Base-by-base conservation (phyloP, 2,113 vertebrate genomes). In the Crotalus tigris region DNA sequence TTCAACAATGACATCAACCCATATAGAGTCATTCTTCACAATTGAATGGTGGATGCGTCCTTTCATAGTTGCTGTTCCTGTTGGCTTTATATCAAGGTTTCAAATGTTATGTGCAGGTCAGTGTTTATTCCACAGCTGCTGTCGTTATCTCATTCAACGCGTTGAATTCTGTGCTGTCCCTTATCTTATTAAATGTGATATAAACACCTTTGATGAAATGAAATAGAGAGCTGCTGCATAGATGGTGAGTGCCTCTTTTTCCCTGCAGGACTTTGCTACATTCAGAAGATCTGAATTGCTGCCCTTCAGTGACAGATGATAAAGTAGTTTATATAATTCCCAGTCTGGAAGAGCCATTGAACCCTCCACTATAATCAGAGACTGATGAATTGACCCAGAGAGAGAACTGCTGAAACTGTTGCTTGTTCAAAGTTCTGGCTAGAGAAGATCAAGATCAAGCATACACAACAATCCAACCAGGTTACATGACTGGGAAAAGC, bases 331-430 rank as follows among this genome's bases (percentile, higher is more conserved):
- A 94, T 96, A 89, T 0, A 3, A 19, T 21, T 96, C 95, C 94
- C 95, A 97, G 87, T 88, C 61, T 89, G 95, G 96, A 96, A 96
- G 94, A 97, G 94, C 95, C 93, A 96, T 97, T 98, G 98, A 97
- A 61, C 97, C 94, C 94, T 95, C 96, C 95, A 96, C 96, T 97
- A 97, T 97, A 97, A 98, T 98, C 97, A 97, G 95, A 88, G 97
- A 98, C 97, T 98, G 97, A 97, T 97, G 96, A 97, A 97, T 96
- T 97, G 97, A 85, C 93, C 92, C 92, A 92, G 88, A 92, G 96
- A 94, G 61, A 94, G 94, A 94, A 87, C 57, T 89, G 64, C 95
- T 94, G 85, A 94, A 95, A 87, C 49, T 93, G 91, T 93, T 96
- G 61, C 95, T 64, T 88, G 69, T 95, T 97, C 91, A 94, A 97